Evolutionary conservation across 1,140 invertebrate genomes (phyloP), one percentile per base, ranked within the genome.

Genomic region (Drosophila biarmipes): DNA sequence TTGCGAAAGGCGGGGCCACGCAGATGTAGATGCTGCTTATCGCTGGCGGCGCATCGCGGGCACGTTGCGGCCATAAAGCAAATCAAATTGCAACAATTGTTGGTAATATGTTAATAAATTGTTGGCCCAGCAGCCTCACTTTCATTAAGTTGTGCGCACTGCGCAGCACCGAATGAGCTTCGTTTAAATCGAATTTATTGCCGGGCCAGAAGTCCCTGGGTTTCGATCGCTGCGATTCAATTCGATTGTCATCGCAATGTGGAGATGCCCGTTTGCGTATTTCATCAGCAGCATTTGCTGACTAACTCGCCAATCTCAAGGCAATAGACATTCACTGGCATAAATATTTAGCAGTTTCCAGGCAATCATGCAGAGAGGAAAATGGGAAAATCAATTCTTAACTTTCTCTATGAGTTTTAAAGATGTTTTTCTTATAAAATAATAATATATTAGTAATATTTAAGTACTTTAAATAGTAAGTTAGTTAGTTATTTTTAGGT

Each of bases 51-150:
- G 45, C 49, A 89, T 89, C 84, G 64, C 72, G 17, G 37, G 63
- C 84, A 89, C 84, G 84, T 89, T 76, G 68, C 58, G 54, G 72
- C 76, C 72, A 89, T 89, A 89, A 89, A 89, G 75, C 82, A 89
- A 89, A 89, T 89, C 75, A 90, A 89, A 89, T 89, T 89, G 84
- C 84, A 89, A 90, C 84, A 89, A 89, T 89, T 89, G 84, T 84
- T 84, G 79, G 84, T 89, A 87, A 87, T 87, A 87, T 89, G 84
- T 87, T 87, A 84, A 87, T 87, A 87, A 89, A 87, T 87, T 79
- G 74, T 74, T 74, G 67, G 57, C 57, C 61, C 67, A 55, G 56
- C 71, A 72, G 61, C 69, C 71, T 87, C 78, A 75, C 81, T 86
- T 87, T 86, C 81, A 87, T 86, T 86, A 64, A 72, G 69, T 43